phyloP scores from a whole-genome alignment of 2,113 vertebrate species.

The Elachura formosa region DNA sequence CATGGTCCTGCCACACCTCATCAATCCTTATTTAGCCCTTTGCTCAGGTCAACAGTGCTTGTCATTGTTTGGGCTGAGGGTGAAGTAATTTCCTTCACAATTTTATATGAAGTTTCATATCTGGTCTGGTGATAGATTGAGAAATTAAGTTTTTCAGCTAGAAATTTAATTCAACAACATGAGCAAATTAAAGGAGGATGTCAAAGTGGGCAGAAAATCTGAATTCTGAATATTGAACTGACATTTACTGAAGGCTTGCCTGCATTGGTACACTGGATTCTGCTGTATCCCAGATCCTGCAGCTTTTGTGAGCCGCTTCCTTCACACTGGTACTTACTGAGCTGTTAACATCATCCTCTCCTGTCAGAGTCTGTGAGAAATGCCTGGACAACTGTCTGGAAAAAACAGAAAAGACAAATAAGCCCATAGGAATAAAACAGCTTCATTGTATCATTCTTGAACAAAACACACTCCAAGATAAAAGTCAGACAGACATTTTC shows the following conservation, averaged over 20 bases:
- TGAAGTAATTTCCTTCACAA: slow-evolving; percentile 42
- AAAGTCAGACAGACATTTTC: neutral
- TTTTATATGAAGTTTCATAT: neutral
- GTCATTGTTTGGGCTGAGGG: slow-evolving; percentile 2
- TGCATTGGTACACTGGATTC: slow-evolving; percentile 69
- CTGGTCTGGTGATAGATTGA: neutral
- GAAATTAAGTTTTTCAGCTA: neutral
- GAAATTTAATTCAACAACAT: neutral
- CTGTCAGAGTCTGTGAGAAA: slow-evolving; percentile 68
- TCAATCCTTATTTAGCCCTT: neutral
- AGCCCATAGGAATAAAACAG: neutral
- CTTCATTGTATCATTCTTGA: neutral
- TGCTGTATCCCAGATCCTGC: slow-evolving; percentile 71
- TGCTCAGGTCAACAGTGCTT: neutral
- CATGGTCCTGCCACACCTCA: neutral
- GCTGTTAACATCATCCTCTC: slow-evolving; percentile 72
- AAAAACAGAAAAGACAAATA: neutral
- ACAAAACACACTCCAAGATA: neutral
- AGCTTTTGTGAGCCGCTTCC: slow-evolving; percentile 59
- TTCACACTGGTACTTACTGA: slow-evolving; percentile 74
- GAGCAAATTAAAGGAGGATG: neutral
- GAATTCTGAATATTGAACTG: neutral
- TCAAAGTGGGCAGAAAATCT: neutral
- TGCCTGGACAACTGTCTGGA: slow-evolving; percentile 45
- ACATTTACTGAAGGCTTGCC: slow-evolving; percentile 43